These are phyloP conservation scores for Trichogramma evanescens DNA, from an alignment of 2,888 invertebrate genomes.

Conservation along the genomic window DNA sequence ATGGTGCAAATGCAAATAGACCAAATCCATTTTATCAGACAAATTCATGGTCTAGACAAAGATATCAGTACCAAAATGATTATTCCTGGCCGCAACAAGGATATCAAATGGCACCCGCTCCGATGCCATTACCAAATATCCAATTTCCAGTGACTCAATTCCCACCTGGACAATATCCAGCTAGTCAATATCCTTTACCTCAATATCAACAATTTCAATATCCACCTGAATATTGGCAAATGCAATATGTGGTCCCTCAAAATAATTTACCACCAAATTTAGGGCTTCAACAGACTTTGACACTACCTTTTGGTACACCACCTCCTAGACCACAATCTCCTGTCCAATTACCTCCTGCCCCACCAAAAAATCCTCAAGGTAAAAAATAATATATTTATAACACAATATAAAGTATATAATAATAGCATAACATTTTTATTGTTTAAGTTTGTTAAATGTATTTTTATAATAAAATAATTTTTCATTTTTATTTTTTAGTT, in stretches of 20 bases:
- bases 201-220: too few species aligned
- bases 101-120: conserved; percentile 9
- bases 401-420: too few species aligned
- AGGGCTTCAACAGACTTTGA: conserved; percentile 2
- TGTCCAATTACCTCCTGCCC: conserved; percentile 22
- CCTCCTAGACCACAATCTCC: conserved; percentile 28
- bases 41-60: conserved; percentile 24
- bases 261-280: conserved; percentile 13
- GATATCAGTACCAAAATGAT: conserved; percentile 16
- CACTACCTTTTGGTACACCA: conserved; percentile 23
- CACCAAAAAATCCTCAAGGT: background rate
- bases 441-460: too few species aligned
- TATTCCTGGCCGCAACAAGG: conserved; percentile 6
- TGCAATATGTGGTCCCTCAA: background rate
- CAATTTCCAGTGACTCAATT: conserved; percentile 15
- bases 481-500: too few species aligned
- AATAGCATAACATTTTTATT: too few species aligned
- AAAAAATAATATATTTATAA: too few species aligned
- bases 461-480: too few species aligned
- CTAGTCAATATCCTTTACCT: too few species aligned
- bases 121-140: conserved; percentile 19
- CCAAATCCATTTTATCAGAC: conserved; percentile 13
- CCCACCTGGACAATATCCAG: background rate
- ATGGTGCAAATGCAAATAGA: background rate
- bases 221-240: too few species aligned